Evolutionary conservation across 2,888 invertebrate species (phyloP).

Genomic region (Melieria omissa): DNA sequence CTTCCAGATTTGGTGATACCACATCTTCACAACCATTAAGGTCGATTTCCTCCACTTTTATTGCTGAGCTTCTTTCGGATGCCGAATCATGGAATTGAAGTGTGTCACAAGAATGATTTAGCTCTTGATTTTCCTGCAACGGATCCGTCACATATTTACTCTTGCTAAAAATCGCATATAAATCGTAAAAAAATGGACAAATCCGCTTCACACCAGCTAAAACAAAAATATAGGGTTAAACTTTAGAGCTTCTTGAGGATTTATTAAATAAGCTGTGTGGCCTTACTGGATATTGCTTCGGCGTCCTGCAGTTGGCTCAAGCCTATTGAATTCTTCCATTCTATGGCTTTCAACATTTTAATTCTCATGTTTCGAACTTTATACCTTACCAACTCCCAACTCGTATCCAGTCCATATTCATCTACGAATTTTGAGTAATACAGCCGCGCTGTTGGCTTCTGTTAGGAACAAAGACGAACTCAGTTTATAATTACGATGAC

Average conservation of each 20-base stretch:
- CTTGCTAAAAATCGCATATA: neutral
- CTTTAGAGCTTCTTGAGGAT: neutral
- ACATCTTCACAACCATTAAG: no score
- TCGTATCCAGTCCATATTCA: neutral
- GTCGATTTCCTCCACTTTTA: no score
- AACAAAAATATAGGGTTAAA: neutral
- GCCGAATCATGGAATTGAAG: neutral
- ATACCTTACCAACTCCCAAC: neutral
- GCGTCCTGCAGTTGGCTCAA: neutral
- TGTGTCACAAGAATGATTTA: neutral
- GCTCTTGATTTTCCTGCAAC: neutral
- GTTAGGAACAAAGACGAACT: no score
- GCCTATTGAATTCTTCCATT: neutral
- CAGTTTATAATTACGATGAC: no score
- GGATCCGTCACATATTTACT: neutral
- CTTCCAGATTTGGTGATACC: no score
- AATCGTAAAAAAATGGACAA: neutral
- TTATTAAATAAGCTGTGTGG: neutral
- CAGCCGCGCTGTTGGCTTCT: neutral
- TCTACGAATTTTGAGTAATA: slow-evolving; percentile 1
- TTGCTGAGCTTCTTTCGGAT: no score
- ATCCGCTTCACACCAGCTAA: neutral
- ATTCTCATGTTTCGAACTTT: neutral
- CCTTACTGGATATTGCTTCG: neutral
- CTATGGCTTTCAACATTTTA: neutral